Conservation (phyloP, 1,140 invertebrate species). For the Rhopalosiphum maidis region DNA sequence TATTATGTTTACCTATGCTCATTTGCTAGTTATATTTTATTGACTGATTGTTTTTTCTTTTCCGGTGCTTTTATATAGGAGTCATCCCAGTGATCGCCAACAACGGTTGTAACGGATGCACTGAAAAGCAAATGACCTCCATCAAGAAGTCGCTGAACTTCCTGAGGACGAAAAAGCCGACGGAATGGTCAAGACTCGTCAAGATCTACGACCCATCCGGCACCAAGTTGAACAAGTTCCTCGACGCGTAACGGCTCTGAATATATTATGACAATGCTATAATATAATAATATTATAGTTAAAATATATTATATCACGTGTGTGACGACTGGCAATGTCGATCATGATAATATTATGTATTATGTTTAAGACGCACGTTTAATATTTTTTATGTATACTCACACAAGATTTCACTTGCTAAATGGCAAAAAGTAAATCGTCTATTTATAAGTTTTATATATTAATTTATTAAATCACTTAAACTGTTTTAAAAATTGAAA, state of each 20-base stretch:
- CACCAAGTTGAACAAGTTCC: constrained; percentile 65
- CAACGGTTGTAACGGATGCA: constrained; percentile 70
- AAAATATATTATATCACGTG: background rate
- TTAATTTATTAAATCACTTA: constrained; percentile 8
- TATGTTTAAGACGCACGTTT: constrained; percentile 5
- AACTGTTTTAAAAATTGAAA: constrained; percentile 12
- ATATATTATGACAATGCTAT: background rate
- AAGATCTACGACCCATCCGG: constrained; percentile 61
- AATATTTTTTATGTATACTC: background rate
- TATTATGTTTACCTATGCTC: background rate
- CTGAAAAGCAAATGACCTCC: constrained; percentile 66
- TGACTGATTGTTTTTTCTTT: background rate
- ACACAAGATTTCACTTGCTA: background rate
- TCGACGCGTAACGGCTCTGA: constrained; percentile 60
- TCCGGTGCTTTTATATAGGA: constrained; percentile 63
- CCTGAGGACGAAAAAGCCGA: constrained; percentile 60
- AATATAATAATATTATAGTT: too few species aligned
- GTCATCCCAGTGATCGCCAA: constrained; percentile 70
- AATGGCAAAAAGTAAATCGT: background rate
- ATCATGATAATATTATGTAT: background rate
- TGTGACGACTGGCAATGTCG: background rate
- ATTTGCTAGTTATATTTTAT: background rate
- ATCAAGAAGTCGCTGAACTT: constrained; percentile 60
- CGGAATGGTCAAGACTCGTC: constrained; percentile 59
- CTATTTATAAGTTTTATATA: constrained; percentile 32